phyloP scores from a whole-genome alignment of 2,888 invertebrate genomes.

The Drosophila mulleri region DNA sequence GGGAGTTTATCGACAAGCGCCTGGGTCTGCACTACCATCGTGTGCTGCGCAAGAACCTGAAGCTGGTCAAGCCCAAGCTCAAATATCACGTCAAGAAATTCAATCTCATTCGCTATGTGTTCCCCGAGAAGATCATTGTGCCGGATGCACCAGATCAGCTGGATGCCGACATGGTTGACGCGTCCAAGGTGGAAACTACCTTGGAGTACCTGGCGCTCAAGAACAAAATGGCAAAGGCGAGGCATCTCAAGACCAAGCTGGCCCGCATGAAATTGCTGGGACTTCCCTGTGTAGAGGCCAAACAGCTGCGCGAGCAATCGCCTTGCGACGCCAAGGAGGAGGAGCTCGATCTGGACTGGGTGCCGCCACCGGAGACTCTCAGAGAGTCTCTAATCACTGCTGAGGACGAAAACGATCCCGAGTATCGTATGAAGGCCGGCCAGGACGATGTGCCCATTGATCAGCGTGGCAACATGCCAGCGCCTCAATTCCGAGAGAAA shows the following conservation, averaged over 20 bases:
- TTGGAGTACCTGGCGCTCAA: slow-evolving; percentile 72
- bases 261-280: slow-evolving; percentile 75
- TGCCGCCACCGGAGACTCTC: slow-evolving; percentile 66
- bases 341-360: slow-evolving; percentile 78
- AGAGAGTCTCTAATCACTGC: rapidly evolving
- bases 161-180: slow-evolving; percentile 43
- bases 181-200: slow-evolving; percentile 65
- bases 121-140: slow-evolving; percentile 64
- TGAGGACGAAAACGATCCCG: background rate
- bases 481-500: slow-evolving; percentile 79
- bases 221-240: slow-evolving; percentile 49
- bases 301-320: slow-evolving; percentile 59
- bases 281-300: slow-evolving; percentile 67
- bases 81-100: slow-evolving; percentile 82
- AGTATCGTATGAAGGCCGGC: slow-evolving; percentile 33
- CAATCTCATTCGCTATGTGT: slow-evolving; percentile 82
- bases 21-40: slow-evolving; percentile 81
- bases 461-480: slow-evolving; percentile 82
- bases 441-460: slow-evolving; percentile 38
- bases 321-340: slow-evolving; percentile 70
- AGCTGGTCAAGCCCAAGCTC: slow-evolving; percentile 77
- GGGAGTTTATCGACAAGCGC: slow-evolving; percentile 66
- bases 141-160: slow-evolving; percentile 36
- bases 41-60: slow-evolving; percentile 71
- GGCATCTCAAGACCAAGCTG: slow-evolving; percentile 59